Percentiles rank a stretch among this genome's conserved stretches.
phyloP scores from a whole-genome alignment of 2,797 vertebrate species.

The Cheirogaleus major region DNA sequence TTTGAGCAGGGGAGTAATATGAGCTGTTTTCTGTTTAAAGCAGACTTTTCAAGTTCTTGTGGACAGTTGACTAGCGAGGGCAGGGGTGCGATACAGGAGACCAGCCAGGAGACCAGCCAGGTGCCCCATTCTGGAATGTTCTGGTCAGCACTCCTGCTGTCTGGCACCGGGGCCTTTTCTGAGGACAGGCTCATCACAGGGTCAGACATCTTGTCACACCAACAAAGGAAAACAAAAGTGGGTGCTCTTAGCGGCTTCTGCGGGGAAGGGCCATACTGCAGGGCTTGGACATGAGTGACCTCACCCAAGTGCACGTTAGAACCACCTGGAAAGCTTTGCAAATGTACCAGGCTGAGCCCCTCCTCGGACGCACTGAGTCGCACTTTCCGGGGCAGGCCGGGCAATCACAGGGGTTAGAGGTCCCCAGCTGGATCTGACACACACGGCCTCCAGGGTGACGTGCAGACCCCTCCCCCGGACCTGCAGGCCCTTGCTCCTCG shows the following conservation, averaged over 20 bases:
- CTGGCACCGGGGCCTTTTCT: neutral
- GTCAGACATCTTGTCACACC: neutral
- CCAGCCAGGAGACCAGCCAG: neutral
- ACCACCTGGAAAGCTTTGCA: neutral
- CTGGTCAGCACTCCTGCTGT: neutral
- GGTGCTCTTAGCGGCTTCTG: neutral
- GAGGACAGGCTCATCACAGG: neutral
- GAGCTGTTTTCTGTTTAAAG: neutral
- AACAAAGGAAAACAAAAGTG: neutral
- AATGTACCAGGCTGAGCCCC: fast-evolving
- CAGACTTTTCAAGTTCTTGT: too few species aligned
- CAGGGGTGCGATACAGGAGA: neutral
- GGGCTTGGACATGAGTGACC: neutral
- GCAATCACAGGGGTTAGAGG: too few species aligned
- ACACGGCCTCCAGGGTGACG: neutral
- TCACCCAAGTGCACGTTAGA: too few species aligned
- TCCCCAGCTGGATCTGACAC: neutral
- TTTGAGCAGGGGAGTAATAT: neutral
- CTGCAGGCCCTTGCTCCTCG: neutral
- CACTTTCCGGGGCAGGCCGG: neutral
- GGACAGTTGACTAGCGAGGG: too few species aligned
- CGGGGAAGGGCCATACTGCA: neutral
- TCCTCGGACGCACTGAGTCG: neutral
- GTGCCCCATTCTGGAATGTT: neutral
- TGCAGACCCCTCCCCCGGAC: neutral